These are phyloP conservation scores for Leptinotarsa texana DNA, from an alignment of 1,140 invertebrate species.

Conservation along the genomic window DNA sequence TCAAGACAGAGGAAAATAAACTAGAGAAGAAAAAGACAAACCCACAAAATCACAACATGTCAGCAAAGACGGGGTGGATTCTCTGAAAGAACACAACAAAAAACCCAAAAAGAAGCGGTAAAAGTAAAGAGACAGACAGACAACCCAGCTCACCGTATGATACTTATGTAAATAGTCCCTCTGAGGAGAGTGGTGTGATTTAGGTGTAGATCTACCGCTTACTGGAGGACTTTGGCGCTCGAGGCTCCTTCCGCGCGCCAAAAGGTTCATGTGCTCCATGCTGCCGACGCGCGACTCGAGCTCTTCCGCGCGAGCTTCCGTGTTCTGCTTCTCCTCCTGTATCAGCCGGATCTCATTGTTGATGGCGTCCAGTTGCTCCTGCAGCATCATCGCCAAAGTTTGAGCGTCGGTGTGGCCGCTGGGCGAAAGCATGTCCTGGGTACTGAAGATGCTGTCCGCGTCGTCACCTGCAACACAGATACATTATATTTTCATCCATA, in stretches of 20 bases:
- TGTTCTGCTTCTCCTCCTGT: slow-evolving; percentile 98
- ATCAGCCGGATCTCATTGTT: slow-evolving; percentile 98
- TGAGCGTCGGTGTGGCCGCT: slow-evolving; percentile 86
- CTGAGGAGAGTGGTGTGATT: slow-evolving; percentile 75
- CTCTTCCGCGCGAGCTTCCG: slow-evolving; percentile 95
- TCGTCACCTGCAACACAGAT: slow-evolving; percentile 59
- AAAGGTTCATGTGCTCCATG: slow-evolving; percentile 88
- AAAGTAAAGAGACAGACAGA: slow-evolving; percentile 30
- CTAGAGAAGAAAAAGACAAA: too few relatives aligned
- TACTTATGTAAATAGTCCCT: slow-evolving; percentile 82
- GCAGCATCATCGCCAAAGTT: slow-evolving; percentile 95
- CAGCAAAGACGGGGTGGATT: slow-evolving; percentile 17
- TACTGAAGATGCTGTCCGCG: slow-evolving; percentile 73
- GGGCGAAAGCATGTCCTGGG: slow-evolving; percentile 73
- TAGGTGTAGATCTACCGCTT: slow-evolving; percentile 80
- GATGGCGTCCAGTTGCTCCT: slow-evolving; percentile 98
- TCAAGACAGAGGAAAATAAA: too few relatives aligned
- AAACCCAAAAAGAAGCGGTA: slow-evolving; percentile 27
- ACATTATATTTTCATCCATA: too few relatives aligned
- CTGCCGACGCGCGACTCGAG: slow-evolving; percentile 95
- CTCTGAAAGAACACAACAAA: slow-evolving; percentile 29
- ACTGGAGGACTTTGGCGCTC: slow-evolving; percentile 76
- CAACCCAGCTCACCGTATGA: slow-evolving; percentile 70
- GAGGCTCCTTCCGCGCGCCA: slow-evolving; percentile 74
- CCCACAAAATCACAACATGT: background rate